Evolutionary conservation across 23 tunicate species (phyloP).

Genomic region (Clavelina lepadiformis): DNA sequence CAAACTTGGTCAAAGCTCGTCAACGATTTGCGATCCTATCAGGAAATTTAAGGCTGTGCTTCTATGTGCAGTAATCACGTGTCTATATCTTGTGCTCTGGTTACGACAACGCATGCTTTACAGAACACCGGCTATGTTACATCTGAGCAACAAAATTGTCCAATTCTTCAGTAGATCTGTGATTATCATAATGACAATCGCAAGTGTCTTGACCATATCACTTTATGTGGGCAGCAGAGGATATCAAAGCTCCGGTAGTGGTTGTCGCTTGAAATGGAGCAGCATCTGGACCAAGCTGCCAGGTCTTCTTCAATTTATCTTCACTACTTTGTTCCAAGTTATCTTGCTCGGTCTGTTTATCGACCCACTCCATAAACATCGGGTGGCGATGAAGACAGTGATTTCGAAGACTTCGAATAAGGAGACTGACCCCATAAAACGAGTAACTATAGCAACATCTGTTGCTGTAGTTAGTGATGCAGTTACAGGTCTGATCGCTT

Average conservation of each 20-base stretch:
- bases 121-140: conserved; percentile 11
- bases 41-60: conserved; percentile 25
- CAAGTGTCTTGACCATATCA: conserved; percentile 13
- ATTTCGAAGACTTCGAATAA: no score
- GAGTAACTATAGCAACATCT: conserved; percentile 34
- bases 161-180: conserved; percentile 21
- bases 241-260: conserved; percentile 21
- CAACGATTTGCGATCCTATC: conserved; percentile 11
- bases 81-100: conserved; percentile 50
- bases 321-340: conserved; percentile 50
- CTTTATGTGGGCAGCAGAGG: conserved; percentile 29
- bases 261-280: conserved; percentile 41
- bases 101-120: conserved; percentile 48
- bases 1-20: not conserved
- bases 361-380: conserved; percentile 38
- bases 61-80: conserved; percentile 16
- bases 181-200: conserved; percentile 24
- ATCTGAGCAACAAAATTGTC: conserved; percentile 17
- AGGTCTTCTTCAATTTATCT: conserved; percentile 43
- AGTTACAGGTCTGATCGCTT: conserved; percentile 14
- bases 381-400: no score
- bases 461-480: conserved; percentile 25
- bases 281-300: conserved; percentile 40
- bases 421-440: conserved; percentile 19
- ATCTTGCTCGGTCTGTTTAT: conserved; percentile 61